Percentiles rank a stretch among this genome's conserved stretches.
These are phyloP conservation scores for Teinopalpus imperialis DNA, from an alignment of 2,888 invertebrate species.

Conservation along the genomic window DNA sequence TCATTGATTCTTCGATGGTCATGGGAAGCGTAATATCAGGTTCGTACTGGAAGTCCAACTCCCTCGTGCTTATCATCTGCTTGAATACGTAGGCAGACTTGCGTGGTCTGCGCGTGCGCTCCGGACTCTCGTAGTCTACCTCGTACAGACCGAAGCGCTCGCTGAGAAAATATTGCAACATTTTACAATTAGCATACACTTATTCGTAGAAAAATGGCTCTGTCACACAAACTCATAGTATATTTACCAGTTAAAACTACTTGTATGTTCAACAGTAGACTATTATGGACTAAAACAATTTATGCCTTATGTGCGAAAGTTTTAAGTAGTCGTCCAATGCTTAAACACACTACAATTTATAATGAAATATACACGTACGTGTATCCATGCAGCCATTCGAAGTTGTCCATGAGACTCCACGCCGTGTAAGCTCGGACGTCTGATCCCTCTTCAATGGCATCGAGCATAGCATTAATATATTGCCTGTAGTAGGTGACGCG, in stretches of 20 bases:
- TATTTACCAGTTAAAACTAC: too few relatives aligned
- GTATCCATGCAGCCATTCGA: conserved; percentile 82
- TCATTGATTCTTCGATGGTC: conserved; percentile 42
- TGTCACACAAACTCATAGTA: too few relatives aligned
- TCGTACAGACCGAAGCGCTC: conserved; percentile 84
- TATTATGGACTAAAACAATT: too few relatives aligned
- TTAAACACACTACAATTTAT: too few relatives aligned
- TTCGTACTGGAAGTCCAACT: conserved; percentile 40
- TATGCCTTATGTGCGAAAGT: too few relatives aligned
- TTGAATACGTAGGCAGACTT: conserved; percentile 78
- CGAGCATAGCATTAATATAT: conserved; percentile 59
- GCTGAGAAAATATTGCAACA: conserved; percentile 52
- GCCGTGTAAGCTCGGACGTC: conserved; percentile 73
- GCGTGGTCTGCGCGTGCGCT: conserved; percentile 83
- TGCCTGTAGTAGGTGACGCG: conserved; percentile 54
- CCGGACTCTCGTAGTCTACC: conserved; percentile 83
- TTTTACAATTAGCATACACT: too few relatives aligned
- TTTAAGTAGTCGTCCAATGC: too few relatives aligned
- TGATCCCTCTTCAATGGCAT: conserved; percentile 63
- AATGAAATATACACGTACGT: conserved; percentile 54
- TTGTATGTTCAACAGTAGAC: too few relatives aligned
- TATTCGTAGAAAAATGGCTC: too few relatives aligned
- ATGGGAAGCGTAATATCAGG: conserved; percentile 39
- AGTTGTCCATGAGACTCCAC: conserved; percentile 84
- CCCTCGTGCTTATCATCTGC: conserved; percentile 61